A percentile compares a stretch with the other conserved stretches of the same genome.
These are phyloP conservation scores for Potamarius usumacintae DNA, from an alignment of 2,113 vertebrate genomes.

Conservation along the genomic window DNA sequence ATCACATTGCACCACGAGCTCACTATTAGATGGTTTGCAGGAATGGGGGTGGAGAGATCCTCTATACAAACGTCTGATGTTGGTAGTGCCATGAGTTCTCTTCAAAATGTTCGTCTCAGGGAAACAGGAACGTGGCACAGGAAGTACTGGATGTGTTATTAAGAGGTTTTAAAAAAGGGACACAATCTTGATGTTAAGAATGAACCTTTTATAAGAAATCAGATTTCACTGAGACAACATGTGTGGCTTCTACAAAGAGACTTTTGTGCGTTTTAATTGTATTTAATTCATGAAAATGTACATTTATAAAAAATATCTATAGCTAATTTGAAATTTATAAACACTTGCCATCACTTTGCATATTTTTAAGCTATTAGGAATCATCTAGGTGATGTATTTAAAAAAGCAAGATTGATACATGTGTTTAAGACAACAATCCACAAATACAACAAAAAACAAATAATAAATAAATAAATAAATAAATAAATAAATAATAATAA, in stretches of 20 bases:
- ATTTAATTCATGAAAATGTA: not conserved
- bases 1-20: constrained; percentile 40
- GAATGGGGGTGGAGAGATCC: not conserved
- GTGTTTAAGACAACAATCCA: not conserved
- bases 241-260: not conserved
- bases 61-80: constrained; percentile 32
- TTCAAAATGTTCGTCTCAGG: not conserved
- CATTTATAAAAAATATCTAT: not conserved
- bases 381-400: not conserved
- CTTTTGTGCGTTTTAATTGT: not conserved
- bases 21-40: constrained; percentile 22
- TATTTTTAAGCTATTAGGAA: constrained; percentile 2
- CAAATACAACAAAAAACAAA: not conserved
- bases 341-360: not conserved
- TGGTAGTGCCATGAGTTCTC: constrained; percentile 13
- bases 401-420: not conserved
- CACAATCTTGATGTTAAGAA: not conserved
- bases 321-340: not conserved
- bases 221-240: not conserved
- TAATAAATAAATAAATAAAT: not conserved
- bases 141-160: not conserved
- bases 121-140: not conserved
- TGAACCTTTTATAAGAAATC: constrained; percentile 4
- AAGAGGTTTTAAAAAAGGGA: not conserved
- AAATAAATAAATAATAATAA: constrained; percentile 7